Evolutionary conservation across 2,113 vertebrate species (phyloP).

Genomic region (Sander lucioperca): DNA sequence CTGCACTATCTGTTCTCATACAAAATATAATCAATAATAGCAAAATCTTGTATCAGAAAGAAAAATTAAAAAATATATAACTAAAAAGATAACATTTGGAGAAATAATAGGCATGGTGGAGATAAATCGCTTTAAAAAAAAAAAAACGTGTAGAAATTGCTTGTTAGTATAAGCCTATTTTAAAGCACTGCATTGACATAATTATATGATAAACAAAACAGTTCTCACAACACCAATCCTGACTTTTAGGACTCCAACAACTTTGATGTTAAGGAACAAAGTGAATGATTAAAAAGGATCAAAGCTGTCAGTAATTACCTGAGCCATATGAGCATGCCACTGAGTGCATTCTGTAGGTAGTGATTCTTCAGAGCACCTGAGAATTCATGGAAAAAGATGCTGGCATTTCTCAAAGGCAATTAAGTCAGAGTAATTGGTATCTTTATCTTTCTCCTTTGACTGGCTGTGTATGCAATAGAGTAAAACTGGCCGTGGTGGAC

Average conservation of each 20-base stretch:
- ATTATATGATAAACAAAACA: constrained; percentile 3
- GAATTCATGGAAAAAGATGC: constrained; percentile 7
- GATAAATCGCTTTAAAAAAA: neutral
- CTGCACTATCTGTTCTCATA: neutral
- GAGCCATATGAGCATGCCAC: neutral
- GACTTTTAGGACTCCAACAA: constrained; percentile 2
- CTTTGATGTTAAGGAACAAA: neutral
- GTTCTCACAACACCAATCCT: constrained; percentile 12
- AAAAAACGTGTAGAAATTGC: neutral
- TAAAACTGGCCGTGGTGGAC: constrained; percentile 42
- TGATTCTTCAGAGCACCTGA: constrained; percentile 14
- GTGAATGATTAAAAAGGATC: too few species aligned
- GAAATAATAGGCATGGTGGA: neutral
- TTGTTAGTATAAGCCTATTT: neutral
- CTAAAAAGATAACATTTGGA: neutral
- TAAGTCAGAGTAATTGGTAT: constrained; percentile 43
- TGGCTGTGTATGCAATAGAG: constrained; percentile 29
- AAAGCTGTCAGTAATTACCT: constrained; percentile 20
- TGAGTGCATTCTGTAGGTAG: constrained; percentile 8
- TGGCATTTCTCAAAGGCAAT: constrained; percentile 54
- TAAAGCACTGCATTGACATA: neutral
- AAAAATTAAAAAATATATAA: neutral
- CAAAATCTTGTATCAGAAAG: neutral
- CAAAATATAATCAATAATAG: neutral
- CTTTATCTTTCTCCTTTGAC: constrained; percentile 23